Conservation (phyloP, 2,797 vertebrate genomes). For the Pseudopleuronectes americanus region DNA sequence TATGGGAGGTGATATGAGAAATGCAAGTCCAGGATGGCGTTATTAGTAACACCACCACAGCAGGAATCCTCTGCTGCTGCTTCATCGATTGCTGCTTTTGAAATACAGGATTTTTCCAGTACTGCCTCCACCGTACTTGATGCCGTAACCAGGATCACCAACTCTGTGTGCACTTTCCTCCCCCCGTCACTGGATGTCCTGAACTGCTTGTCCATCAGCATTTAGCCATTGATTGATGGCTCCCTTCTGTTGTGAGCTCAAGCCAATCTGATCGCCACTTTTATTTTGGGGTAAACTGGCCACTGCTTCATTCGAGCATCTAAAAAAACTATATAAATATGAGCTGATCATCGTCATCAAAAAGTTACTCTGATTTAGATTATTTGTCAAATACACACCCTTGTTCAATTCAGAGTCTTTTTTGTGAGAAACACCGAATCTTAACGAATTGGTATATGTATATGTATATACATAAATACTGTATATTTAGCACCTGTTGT, state of each 20-base stretch:
- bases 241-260: conserved; percentile 37
- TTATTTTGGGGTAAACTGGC: too few relatives aligned
- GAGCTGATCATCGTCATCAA: too few relatives aligned
- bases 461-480: too few relatives aligned
- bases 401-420: too few relatives aligned
- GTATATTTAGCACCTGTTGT: too few relatives aligned
- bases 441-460: too few relatives aligned
- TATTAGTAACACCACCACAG: conserved; percentile 30
- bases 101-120: conserved; percentile 25
- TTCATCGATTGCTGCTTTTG: conserved; percentile 3
- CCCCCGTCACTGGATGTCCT: conserved; percentile 16
- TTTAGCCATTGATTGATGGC: conserved; percentile 12
- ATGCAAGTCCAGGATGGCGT: conserved; percentile 21
- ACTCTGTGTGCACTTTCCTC: conserved; percentile 13
- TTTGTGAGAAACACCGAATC: too few relatives aligned
- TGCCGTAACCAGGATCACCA: conserved; percentile 11
- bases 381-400: too few relatives aligned
- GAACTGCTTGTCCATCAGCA: conserved; percentile 3
- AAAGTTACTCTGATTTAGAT: too few relatives aligned
- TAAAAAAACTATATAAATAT: too few relatives aligned
- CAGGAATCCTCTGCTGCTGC: conserved; percentile 12
- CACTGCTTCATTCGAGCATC: too few relatives aligned
- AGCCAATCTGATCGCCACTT: background rate
- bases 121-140: conserved; percentile 7
- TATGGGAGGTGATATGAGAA: conserved; percentile 15